Evolutionary conservation across 2,113 vertebrate species (phyloP), one percentile per base, ranked within the genome.

Genomic region (Forbesichthys papilliferus): DNA sequence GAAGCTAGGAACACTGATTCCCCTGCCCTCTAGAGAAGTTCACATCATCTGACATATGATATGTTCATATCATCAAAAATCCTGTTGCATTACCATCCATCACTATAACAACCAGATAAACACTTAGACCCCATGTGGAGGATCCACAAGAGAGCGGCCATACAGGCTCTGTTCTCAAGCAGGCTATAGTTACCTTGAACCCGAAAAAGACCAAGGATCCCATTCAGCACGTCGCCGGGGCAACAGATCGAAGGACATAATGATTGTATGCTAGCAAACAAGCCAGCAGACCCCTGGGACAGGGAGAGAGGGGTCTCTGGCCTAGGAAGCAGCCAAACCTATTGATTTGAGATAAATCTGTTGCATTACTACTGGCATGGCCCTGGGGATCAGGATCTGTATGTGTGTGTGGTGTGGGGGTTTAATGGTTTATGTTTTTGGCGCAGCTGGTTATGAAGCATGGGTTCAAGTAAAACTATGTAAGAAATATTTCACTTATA

Each of bases 161-260:
- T 58, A 27, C 27, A 47, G 61, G 68, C 52, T 55, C 27, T 27
- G 27, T 27, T 27, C 27, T 27, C 27, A 27, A 27, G 27, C 27
- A 61, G 65, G 68, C 61, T 18, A 27, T 27, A 46, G 66, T 61
- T 75, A 75, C 66, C 77, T 80, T 66, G 51, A 86, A 81, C 74
- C 69, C 77, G 80, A 79, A 77, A 74, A 27, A 27, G 27, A 74
- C 33, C 73, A 47, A 56, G 61, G 75, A 71, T 53, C 73, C 74
- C 76, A 75, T 79, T 83, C 82, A 78, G 69, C 58, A 49, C 63
- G 78, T 71, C 70, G 71, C 33, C 70, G 69, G 73, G 69, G 80
- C 72, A 84, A 87, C 81, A 80, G 87, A 91, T 93, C 89, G 90
- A 93, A 91, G 84, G 79, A 79, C 82, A 86, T 89, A 86, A 88